Evolutionary conservation across 2,113 vertebrate species (phyloP).

Genomic region (Anser cygnoides): DNA sequence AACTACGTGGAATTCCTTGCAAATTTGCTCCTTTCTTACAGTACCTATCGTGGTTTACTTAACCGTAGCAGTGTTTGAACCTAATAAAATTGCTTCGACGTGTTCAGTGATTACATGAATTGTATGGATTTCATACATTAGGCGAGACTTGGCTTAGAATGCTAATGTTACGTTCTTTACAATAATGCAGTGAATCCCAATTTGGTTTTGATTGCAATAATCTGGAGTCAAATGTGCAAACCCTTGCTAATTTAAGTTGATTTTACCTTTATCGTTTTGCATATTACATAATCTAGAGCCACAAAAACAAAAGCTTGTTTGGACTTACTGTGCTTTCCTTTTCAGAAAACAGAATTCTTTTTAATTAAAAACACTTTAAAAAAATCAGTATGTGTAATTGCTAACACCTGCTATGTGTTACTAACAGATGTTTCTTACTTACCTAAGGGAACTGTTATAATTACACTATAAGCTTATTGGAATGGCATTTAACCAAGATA

Average conservation of each 20-base stretch:
- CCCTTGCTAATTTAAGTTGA: constrained; percentile 68
- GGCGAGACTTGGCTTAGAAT: constrained; percentile 36
- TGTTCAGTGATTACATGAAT: constrained; percentile 1
- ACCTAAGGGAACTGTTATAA: constrained; percentile 82
- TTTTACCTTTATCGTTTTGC: constrained; percentile 59
- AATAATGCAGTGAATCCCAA: constrained; percentile 39
- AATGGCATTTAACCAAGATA: constrained; percentile 78
- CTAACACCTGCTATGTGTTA: constrained; percentile 83
- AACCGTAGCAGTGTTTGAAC: not conserved
- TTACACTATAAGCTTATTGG: constrained; percentile 78
- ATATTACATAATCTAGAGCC: constrained; percentile 51
- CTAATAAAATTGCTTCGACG: too few relatives aligned
- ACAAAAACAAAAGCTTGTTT: constrained; percentile 71
- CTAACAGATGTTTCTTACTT: constrained; percentile 82
- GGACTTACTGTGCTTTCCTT: constrained; percentile 72
- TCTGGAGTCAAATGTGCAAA: constrained; percentile 57
- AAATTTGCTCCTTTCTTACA: not conserved
- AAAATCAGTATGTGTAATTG: constrained; percentile 81
- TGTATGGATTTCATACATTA: constrained; percentile 48
- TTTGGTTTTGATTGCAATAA: constrained; percentile 60
- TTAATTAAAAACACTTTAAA: constrained; percentile 82
- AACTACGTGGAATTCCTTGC: not conserved
- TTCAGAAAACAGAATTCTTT: constrained; percentile 80
- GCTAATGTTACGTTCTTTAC: constrained; percentile 1
- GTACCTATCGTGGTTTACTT: not conserved